phyloP scores from a whole-genome alignment of 2,888 invertebrate genomes.

The Seira ritae region DNA sequence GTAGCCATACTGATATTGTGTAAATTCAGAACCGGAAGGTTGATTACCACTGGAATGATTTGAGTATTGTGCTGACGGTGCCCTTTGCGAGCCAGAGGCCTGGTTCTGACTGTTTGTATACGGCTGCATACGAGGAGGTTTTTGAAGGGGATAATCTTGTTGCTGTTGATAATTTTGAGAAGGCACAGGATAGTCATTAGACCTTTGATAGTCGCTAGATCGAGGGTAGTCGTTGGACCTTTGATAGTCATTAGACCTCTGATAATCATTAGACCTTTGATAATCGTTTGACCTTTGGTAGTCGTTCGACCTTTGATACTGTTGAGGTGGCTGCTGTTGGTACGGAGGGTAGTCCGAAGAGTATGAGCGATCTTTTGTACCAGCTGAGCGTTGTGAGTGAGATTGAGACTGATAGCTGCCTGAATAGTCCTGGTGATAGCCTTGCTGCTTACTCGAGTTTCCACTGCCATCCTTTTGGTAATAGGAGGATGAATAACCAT shows the following conservation, averaged over 20 bases:
- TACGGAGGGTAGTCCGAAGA: constrained; percentile 21
- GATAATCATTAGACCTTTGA: not conserved
- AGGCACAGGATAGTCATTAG: constrained; percentile 54
- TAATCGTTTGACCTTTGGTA: too few species aligned
- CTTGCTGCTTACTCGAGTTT: not conserved
- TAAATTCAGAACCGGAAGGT: constrained; percentile 25
- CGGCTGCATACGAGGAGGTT: constrained; percentile 22
- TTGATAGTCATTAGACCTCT: too few species aligned
- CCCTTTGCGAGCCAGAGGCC: constrained; percentile 4
- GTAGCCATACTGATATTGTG: constrained; percentile 56
- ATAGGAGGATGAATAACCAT: constrained; percentile 16
- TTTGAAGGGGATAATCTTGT: constrained; percentile 23
- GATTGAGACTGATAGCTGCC: constrained; percentile 39
- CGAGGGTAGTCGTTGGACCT: too few species aligned
- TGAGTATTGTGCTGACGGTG: constrained; percentile 24
- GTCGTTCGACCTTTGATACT: too few species aligned
- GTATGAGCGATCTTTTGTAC: constrained; percentile 39
- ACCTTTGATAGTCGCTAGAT: not conserved
- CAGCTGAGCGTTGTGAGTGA: constrained; percentile 9
- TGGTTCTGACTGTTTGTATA: constrained; percentile 40
- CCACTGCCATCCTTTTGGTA: too few species aligned
- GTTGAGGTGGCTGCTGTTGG: not conserved
- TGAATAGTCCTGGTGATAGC: constrained; percentile 29
- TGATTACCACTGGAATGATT: constrained; percentile 35
- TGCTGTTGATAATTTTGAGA: constrained; percentile 40